Evolutionary conservation across 2,888 invertebrate species (phyloP).

Genomic region (Chironomus tentans): DNA sequence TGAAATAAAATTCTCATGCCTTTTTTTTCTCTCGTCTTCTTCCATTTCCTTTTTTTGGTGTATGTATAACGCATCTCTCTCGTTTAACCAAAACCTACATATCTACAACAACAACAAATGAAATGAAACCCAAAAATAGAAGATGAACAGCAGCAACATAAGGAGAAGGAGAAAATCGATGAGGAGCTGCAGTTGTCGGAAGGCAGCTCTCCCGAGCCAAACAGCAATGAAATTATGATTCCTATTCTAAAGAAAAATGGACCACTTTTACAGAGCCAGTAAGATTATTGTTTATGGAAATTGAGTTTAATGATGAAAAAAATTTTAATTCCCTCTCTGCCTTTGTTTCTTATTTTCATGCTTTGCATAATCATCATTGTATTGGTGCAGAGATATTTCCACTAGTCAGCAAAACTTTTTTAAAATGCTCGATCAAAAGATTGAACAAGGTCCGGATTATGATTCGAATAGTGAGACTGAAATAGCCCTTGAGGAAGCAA

Average conservation of each 20-base stretch:
- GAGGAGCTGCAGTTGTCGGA: slow-evolving; percentile 14
- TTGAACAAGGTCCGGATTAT: slow-evolving; percentile 80
- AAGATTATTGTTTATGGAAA: slow-evolving; percentile 33
- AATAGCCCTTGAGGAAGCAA: slow-evolving; percentile 56
- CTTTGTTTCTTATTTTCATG: slow-evolving; percentile 12
- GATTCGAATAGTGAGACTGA: slow-evolving; percentile 70
- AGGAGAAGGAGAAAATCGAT: slow-evolving; percentile 19
- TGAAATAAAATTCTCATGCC: not conserved
- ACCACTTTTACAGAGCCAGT: slow-evolving; percentile 49
- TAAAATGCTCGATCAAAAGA: slow-evolving; percentile 86
- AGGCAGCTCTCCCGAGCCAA: slow-evolving; percentile 10
- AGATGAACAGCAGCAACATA: slow-evolving; percentile 14
- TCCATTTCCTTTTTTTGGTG: not conserved
- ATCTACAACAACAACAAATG: not conserved
- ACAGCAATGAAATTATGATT: slow-evolving; percentile 19
- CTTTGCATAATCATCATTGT: slow-evolving; percentile 38
- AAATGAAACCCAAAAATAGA: not conserved
- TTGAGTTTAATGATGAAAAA: not conserved
- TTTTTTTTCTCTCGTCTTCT: not conserved
- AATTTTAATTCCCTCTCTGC: not conserved
- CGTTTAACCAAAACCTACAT: too few species aligned
- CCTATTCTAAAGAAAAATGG: slow-evolving; percentile 41
- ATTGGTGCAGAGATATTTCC: slow-evolving; percentile 62
- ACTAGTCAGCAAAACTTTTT: slow-evolving; percentile 88
- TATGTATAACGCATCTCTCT: too few species aligned